Evolutionary conservation across 2,797 vertebrate species (phyloP).

Genomic region (Spheniscus humboldti): DNA sequence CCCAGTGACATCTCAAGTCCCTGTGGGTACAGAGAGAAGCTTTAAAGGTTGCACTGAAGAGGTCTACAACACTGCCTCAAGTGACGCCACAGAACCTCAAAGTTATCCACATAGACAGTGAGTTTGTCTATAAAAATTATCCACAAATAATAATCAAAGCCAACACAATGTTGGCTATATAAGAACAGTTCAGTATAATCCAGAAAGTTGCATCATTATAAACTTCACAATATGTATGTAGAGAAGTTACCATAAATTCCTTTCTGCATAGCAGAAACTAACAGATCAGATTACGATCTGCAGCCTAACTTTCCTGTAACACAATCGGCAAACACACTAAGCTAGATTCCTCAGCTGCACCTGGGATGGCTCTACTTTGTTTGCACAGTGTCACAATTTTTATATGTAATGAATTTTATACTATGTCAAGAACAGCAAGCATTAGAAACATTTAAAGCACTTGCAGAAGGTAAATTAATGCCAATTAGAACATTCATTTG

Average conservation of each 20-base stretch:
- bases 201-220: neutral
- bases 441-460: neutral
- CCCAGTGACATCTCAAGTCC: neutral
- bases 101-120: neutral
- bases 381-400: neutral
- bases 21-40: neutral
- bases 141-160: neutral
- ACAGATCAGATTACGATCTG: neutral
- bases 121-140: neutral
- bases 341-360: neutral
- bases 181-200: neutral
- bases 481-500: neutral
- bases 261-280: neutral
- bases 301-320: neutral
- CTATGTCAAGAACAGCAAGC: neutral
- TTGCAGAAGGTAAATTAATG: neutral
- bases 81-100: neutral
- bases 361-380: neutral
- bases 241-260: neutral
- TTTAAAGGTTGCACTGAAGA: neutral
- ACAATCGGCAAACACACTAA: neutral
- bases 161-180: neutral
- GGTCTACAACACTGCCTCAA: neutral
- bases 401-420: neutral
- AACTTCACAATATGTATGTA: neutral